Percentiles rank a stretch among this genome's conserved stretches.
Evolutionary conservation across 1,140 invertebrate genomes (phyloP).

Genomic region (fruit fly (Drosophila melanogaster)): Release_6_plus_ISO1_MT NT_033779.5:20559501-20560000

Average conservation of each 20-base stretch:
- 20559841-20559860: conserved; percentile 76
- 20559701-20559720: conserved; percentile 74
- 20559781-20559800: conserved; percentile 42
- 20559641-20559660: background rate
- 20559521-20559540: too few relatives aligned
- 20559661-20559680: conserved; percentile 1
- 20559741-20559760: conserved; percentile 4
- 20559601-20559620: too few relatives aligned
- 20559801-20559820: conserved; percentile 40
- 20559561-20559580: too few relatives aligned
- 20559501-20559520: too few relatives aligned
- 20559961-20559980: conserved; percentile 73
- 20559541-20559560: too few relatives aligned
- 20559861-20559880: conserved; percentile 73
- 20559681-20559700: conserved; percentile 30
- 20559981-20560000: conserved; percentile 35
- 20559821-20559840: conserved; percentile 80
- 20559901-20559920: conserved; percentile 77
- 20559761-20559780: conserved; percentile 78
- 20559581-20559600: too few relatives aligned
- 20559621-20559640: background rate
- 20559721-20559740: conserved; percentile 77
- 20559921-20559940: conserved; percentile 69
- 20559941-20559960: conserved; percentile 66
- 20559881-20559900: conserved; percentile 67